A percentile compares a stretch with the other conserved stretches of the same genome.
Conservation (phyloP, 2,888 invertebrate genomes). For the Trichopoda pennipes region DNA sequence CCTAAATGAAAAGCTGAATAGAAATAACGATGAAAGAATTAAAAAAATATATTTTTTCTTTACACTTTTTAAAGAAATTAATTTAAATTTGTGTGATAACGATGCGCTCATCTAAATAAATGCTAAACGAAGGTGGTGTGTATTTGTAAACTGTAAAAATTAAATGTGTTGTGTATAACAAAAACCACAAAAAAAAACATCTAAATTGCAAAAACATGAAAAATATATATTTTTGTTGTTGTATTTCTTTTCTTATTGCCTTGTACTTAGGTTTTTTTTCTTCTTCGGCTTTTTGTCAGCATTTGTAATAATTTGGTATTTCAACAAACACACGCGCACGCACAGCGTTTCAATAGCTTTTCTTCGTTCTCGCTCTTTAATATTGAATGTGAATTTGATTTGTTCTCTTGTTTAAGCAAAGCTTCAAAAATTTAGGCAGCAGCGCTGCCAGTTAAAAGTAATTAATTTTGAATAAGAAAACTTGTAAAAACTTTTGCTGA, state of each 20-base stretch:
- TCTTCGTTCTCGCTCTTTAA: too few species aligned
- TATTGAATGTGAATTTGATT: too few species aligned
- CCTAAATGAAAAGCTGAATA: conserved; percentile 30
- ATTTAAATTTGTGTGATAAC: conserved; percentile 16
- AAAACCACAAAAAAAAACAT: conserved; percentile 22
- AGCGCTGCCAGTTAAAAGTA: too few species aligned
- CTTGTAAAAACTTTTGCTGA: too few species aligned
- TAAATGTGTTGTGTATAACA: conserved; percentile 27
- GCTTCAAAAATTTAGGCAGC: too few species aligned
- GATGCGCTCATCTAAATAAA: not conserved
- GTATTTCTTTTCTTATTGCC: conserved; percentile 43
- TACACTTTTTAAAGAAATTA: not conserved
- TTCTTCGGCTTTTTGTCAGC: conserved; percentile 36
- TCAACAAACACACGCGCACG: conserved; percentile 18
- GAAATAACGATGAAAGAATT: conserved; percentile 21
- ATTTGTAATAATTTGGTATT: conserved; percentile 46
- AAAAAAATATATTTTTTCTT: conserved; percentile 2
- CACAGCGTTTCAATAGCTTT: not conserved
- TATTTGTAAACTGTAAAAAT: conserved; percentile 32
- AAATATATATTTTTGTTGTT: conserved; percentile 11
- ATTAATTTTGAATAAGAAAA: too few species aligned
- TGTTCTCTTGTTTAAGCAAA: too few species aligned
- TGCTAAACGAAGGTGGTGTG: conserved; percentile 3
- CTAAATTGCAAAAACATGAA: conserved; percentile 47
- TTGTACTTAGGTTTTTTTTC: conserved; percentile 54